These are phyloP conservation scores for Megaptera novaeangliae DNA, from an alignment of 2,113 vertebrate species.

Conservation along the genomic window DNA sequence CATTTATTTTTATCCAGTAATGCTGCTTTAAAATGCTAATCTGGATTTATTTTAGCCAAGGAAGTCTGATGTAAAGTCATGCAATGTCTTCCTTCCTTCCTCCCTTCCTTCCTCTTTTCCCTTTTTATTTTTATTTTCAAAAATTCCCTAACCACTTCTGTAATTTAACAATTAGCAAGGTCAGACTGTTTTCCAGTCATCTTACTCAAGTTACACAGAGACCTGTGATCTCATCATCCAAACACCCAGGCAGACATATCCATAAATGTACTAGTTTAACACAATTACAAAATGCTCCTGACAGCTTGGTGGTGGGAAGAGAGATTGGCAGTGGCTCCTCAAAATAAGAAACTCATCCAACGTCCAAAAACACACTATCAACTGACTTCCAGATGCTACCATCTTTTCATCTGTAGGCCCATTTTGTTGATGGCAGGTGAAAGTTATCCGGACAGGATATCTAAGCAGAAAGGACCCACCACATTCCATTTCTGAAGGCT, in stretches of 20 bases:
- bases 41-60: not conserved
- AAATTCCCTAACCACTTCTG: not conserved
- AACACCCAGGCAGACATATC: not conserved
- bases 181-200: not conserved
- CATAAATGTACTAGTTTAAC: not conserved
- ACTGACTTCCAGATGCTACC: not conserved
- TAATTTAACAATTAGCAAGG: not conserved
- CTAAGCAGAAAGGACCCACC: not conserved
- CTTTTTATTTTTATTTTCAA: not conserved
- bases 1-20: not conserved
- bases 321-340: slow-evolving; percentile 2
- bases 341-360: not conserved
- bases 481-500: not conserved
- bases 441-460: not conserved
- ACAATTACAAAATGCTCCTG: not conserved
- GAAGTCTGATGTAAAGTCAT: not conserved
- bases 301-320: slow-evolving; percentile 35
- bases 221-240: not conserved
- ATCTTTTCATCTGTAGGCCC: not conserved
- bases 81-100: not conserved
- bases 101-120: not conserved
- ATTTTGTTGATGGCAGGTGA: not conserved
- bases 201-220: not conserved
- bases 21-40: not conserved
- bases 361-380: not conserved